Evolutionary conservation across 2,888 invertebrate species (phyloP), one percentile per base, ranked within the genome.

Genomic region (Erebia epiphron): DNA sequence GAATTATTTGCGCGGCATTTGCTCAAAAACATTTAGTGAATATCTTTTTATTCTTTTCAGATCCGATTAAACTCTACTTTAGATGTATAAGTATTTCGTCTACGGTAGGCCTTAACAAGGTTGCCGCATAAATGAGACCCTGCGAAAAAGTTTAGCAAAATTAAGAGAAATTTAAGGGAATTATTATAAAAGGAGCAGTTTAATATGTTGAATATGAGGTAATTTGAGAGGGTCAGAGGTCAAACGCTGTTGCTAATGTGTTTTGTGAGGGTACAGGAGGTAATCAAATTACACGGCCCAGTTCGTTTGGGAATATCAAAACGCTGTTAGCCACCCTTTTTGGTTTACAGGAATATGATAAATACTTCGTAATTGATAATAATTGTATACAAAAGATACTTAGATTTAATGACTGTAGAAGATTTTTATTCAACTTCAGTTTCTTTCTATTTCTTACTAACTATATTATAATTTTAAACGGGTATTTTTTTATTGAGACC

Each of bases 131-230:
- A 81, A 79, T 74, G 76, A 72, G 71, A 66, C 68, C 35, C 68
- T 64, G 62, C 73, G 71, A 75, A 75, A 75, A 75, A 79, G 78
- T 75, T 73, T 77, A 75, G 78, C 73, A 71, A 75, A 79, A 79
- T 65, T 13, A 56, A 21, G 13, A 72, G 69, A 71, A 46, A 75
- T 77, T 65, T 65, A 13, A 13, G 16, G 74, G 70, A 71, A 75
- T 77, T 80, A 79, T 82, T 78, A 79, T 79, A 79, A 78, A 78
- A 79, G 77, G 79, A 74, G 71, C n/a, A 64, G 70, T 73, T 77
- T 71, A 70, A 54, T 52, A 18, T 54, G 16, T 54, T 10, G 16
- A 69, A 74, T 69, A 43, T 41, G 54, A 50, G 69, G 73, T 76
- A 74, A 73, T 76, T 71, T 67, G 21, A 54, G 67, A 50, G 69